Evolutionary conservation across 1,140 invertebrate genomes (phyloP).

Genomic region (Brachystomella parvula): DNA sequence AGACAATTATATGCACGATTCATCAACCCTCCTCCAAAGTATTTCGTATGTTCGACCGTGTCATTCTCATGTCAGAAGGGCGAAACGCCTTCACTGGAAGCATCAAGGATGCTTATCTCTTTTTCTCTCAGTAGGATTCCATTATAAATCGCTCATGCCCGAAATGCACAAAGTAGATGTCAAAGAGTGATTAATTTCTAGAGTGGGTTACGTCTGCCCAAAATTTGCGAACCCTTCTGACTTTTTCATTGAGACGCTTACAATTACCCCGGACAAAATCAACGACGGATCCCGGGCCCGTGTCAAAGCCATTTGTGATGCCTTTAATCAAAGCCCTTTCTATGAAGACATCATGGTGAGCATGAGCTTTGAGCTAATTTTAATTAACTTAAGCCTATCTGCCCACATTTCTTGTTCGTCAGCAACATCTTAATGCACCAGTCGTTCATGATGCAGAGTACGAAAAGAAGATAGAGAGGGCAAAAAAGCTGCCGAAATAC

Average conservation of each 20-base stretch:
- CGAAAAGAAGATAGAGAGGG: too few relatives aligned
- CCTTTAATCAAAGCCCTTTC: neutral
- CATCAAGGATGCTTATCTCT: constrained; percentile 41
- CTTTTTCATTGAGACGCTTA: neutral
- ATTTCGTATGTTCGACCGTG: constrained; percentile 45
- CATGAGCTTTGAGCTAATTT: too few relatives aligned
- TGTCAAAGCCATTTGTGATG: neutral
- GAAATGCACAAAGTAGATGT: constrained; percentile 1
- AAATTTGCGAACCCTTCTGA: constrained; percentile 44
- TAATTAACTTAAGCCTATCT: too few relatives aligned
- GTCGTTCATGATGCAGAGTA: too few relatives aligned
- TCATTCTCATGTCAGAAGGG: constrained; percentile 48
- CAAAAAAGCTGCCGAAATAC: too few relatives aligned
- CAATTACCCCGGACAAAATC: neutral
- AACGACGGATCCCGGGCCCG: neutral
- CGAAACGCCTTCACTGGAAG: constrained; percentile 49
- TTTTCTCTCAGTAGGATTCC: constrained; percentile 43
- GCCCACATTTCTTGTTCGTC: too few relatives aligned
- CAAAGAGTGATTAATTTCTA: constrained; percentile 38
- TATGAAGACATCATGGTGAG: neutral
- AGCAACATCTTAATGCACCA: too few relatives aligned
- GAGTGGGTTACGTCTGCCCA: constrained; percentile 53
- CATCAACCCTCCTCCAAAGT: constrained; percentile 45
- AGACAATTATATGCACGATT: constrained; percentile 27
- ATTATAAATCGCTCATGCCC: constrained; percentile 17